A percentile compares a stretch with the other conserved stretches of the same genome.
Conservation (phyloP, 2,888 invertebrate species). For the Drosophila austrosaltans region DNA sequence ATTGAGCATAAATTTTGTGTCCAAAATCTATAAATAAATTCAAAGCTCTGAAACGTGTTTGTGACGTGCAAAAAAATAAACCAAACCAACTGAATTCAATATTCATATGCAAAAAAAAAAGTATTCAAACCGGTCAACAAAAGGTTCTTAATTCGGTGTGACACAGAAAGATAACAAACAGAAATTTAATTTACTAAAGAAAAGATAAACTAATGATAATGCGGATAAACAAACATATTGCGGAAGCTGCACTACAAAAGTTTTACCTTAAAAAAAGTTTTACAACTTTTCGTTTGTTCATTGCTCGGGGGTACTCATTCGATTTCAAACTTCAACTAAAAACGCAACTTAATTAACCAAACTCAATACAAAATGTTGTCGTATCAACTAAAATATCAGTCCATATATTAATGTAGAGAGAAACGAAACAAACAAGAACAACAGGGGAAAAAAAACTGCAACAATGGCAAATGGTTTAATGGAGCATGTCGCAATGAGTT, state of each 20-base stretch:
- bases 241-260: slow-evolving; percentile 57
- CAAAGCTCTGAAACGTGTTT: slow-evolving; percentile 46
- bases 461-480: slow-evolving; percentile 77
- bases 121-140: slow-evolving; percentile 41
- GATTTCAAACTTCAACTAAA: slow-evolving; percentile 39
- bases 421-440: background rate
- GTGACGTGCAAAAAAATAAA: slow-evolving; percentile 43
- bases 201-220: slow-evolving; percentile 44
- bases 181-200: slow-evolving; percentile 33
- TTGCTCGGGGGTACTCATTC: slow-evolving; percentile 44
- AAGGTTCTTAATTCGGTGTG: slow-evolving; percentile 40
- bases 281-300: slow-evolving; percentile 34
- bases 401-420: slow-evolving; percentile 28
- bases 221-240: slow-evolving; percentile 62
- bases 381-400: slow-evolving; percentile 56
- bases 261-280: background rate
- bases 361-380: slow-evolving; percentile 60
- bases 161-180: slow-evolving; percentile 71
- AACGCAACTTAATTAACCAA: slow-evolving; percentile 51
- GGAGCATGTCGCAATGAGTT: slow-evolving; percentile 69
- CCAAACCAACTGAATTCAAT: slow-evolving; percentile 29
- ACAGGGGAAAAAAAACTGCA: slow-evolving; percentile 47
- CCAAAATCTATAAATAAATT: slow-evolving; percentile 66
- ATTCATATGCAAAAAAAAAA: slow-evolving; percentile 15
- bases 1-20: slow-evolving; percentile 64